These are phyloP conservation scores for Smutsia gigantea DNA, from an alignment of 2,797 vertebrate genomes.

Conservation along the genomic window DNA sequence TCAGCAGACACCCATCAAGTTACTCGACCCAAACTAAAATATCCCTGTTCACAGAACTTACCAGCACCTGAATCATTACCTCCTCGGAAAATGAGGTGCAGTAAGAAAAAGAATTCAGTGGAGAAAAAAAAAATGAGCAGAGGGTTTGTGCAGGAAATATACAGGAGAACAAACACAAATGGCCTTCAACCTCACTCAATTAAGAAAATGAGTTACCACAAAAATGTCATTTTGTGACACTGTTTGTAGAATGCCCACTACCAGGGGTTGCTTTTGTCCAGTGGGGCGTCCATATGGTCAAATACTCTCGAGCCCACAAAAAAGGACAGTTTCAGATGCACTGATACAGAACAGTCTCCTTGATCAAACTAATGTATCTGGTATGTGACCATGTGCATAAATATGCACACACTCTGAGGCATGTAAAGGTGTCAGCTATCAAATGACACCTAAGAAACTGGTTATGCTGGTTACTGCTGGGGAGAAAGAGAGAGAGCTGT, in stretches of 20 bases:
- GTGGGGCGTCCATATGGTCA: not conserved
- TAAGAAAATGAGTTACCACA: not conserved
- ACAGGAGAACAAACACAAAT: not conserved
- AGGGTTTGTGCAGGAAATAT: not conserved
- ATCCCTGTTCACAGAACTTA: not conserved
- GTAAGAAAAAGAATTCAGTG: not conserved
- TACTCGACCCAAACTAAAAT: not conserved
- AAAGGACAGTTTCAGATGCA: not conserved
- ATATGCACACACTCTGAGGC: rapidly evolving
- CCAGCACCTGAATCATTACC: not conserved
- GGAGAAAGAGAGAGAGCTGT: not conserved
- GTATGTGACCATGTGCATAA: rapidly evolving
- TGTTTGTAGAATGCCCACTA: rapidly evolving
- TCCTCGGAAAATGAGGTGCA: not conserved
- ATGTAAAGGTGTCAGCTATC: not conserved
- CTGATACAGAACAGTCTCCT: no score
- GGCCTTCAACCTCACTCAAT: not conserved
- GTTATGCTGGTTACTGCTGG: rapidly evolving
- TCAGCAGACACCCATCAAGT: not conserved
- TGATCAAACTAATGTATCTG: rapidly evolving
- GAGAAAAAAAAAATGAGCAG: not conserved
- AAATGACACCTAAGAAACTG: rapidly evolving
- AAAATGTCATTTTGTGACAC: not conserved
- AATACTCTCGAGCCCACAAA: not conserved
- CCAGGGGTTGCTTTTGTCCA: not conserved